These are phyloP conservation scores for Drosophila monieri DNA, from an alignment of 2,888 invertebrate genomes.

Conservation along the genomic window DNA sequence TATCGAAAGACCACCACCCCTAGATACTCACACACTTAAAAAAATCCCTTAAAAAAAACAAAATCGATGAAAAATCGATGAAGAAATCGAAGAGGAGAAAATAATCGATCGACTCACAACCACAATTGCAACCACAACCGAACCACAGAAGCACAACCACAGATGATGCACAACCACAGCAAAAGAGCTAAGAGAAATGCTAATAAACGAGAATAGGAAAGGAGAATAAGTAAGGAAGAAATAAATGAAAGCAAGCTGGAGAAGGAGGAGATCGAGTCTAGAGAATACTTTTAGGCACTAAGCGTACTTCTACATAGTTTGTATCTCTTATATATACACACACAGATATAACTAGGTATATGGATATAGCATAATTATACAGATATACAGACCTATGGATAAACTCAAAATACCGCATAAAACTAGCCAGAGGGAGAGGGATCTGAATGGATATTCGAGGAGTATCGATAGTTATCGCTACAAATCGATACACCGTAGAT, in stretches of 20 bases:
- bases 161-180: constrained; percentile 48
- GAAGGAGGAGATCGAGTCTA: constrained; percentile 35
- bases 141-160: constrained; percentile 46
- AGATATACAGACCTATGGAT: constrained; percentile 37
- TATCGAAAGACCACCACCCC: constrained; percentile 39
- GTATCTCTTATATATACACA: constrained; percentile 31
- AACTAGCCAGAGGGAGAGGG: constrained; percentile 31
- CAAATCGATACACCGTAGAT: constrained; percentile 16
- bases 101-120: constrained; percentile 20
- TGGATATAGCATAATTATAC: constrained; percentile 39
- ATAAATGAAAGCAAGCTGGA: constrained; percentile 14
- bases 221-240: neutral
- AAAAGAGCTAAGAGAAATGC: constrained; percentile 24
- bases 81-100: neutral
- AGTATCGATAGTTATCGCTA: constrained; percentile 12
- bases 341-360: constrained; percentile 42
- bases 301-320: constrained; percentile 39
- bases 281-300: constrained; percentile 41
- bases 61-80: constrained; percentile 11
- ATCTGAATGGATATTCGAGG: neutral
- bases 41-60: neutral
- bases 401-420: constrained; percentile 25
- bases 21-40: constrained; percentile 17
- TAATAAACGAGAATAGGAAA: constrained; percentile 9
- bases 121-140: constrained; percentile 40